These are phyloP conservation scores for Agrochola lota DNA, from an alignment of 2,888 invertebrate genomes.

Conservation along the genomic window DNA sequence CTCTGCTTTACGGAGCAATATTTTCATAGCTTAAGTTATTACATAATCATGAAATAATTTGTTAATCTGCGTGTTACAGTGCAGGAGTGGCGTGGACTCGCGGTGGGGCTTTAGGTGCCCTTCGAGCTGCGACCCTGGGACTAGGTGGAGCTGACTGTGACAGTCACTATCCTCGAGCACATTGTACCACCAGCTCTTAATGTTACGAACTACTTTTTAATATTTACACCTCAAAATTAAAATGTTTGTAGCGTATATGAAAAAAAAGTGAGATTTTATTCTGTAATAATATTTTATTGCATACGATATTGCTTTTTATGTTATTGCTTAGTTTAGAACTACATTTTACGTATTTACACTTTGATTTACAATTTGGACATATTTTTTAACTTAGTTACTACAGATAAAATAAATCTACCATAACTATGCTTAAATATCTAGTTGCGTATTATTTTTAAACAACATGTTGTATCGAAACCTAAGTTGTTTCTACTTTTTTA, in stretches of 20 bases:
- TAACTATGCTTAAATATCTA: constrained; percentile 18
- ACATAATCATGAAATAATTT: too few species aligned
- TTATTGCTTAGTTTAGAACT: constrained; percentile 18
- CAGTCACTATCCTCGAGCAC: constrained; percentile 89
- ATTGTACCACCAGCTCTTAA: constrained; percentile 76
- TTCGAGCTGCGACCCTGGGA: constrained; percentile 92
- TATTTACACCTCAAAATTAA: too few species aligned
- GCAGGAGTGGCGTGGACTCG: constrained; percentile 94
- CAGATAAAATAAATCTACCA: constrained; percentile 29
- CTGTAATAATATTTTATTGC: constrained; percentile 50
- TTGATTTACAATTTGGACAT: constrained; percentile 42
- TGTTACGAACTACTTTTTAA: not conserved
- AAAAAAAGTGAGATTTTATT: constrained; percentile 20
- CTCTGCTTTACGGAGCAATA: too few species aligned
- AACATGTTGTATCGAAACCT: constrained; percentile 34
- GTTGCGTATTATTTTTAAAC: constrained; percentile 48
- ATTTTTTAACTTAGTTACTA: constrained; percentile 3
- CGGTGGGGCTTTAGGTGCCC: constrained; percentile 88
- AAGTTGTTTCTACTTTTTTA: constrained; percentile 41
- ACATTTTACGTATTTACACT: constrained; percentile 34
- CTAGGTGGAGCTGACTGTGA: constrained; percentile 93
- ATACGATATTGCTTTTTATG: constrained; percentile 54
- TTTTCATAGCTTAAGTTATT: too few species aligned
- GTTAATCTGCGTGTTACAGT: constrained; percentile 79
- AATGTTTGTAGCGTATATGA: not conserved